These are phyloP conservation scores for Rhabditophanes sp. DNA, from an alignment of 2,888 invertebrate genomes.

Conservation along the genomic window DNA sequence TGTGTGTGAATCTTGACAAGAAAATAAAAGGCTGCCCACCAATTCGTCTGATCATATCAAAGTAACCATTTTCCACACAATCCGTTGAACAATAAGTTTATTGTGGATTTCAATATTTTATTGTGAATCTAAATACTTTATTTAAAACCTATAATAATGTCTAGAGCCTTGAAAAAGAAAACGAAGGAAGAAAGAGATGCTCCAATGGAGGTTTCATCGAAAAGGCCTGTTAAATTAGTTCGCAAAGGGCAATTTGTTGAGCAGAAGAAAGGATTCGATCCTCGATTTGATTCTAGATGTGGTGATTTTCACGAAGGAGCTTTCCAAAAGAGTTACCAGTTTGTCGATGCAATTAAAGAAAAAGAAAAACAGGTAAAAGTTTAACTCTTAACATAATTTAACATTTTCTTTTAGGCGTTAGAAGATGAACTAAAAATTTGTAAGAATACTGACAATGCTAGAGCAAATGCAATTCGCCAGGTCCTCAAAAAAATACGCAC, in stretches of 20 bases:
- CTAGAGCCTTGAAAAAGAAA: neutral
- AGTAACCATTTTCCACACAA: no score
- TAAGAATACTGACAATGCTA: no score
- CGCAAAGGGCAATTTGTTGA: constrained; percentile 10
- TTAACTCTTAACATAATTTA: constrained; percentile 4
- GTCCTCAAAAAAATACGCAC: no score
- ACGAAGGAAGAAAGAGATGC: constrained; percentile 10
- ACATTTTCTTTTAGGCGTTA: constrained; percentile 10
- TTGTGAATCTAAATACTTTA: no score
- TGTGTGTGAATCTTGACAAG: no score
- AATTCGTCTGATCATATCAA: no score
- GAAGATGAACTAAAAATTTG: constrained; percentile 8
- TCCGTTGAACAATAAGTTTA: no score
- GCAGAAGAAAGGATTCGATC: constrained; percentile 22
- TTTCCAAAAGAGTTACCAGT: constrained; percentile 30
- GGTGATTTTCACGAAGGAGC: constrained; percentile 27
- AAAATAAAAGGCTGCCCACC: no score
- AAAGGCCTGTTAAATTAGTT: constrained; percentile 16
- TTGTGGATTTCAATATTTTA: no score
- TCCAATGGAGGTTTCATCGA: constrained; percentile 33
- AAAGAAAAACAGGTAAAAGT: constrained; percentile 20
- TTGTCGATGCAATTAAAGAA: constrained; percentile 24
- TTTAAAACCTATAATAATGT: neutral
- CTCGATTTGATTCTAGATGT: constrained; percentile 27
- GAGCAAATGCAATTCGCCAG: no score